Conservation (phyloP, 2,113 vertebrate species). For the Antigone vipio region DNA sequence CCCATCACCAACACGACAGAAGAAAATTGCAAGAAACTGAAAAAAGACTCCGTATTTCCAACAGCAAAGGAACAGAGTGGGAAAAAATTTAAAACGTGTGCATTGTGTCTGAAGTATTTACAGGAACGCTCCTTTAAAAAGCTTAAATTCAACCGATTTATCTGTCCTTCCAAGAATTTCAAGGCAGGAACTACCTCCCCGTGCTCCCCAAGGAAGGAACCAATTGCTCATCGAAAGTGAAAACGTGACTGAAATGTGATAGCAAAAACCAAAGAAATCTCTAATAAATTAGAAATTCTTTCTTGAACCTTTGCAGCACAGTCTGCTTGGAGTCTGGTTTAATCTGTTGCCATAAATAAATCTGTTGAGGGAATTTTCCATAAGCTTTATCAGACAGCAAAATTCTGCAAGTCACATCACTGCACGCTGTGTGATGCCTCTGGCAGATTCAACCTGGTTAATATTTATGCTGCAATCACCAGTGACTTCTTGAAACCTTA, state of each 20-base stretch:
- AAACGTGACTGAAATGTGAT: slow-evolving; percentile 64
- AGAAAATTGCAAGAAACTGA: neutral
- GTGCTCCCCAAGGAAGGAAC: slow-evolving; percentile 36
- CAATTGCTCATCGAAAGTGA: slow-evolving; percentile 45
- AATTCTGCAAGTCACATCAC: slow-evolving; percentile 68
- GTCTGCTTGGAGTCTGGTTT: slow-evolving; percentile 68
- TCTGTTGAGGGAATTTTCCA: slow-evolving; percentile 59
- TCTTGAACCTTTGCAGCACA: neutral
- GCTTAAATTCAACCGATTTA: slow-evolving; percentile 23
- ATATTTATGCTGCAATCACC: slow-evolving; percentile 58
- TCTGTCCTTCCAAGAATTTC: slow-evolving; percentile 41
- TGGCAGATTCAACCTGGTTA: slow-evolving; percentile 13
- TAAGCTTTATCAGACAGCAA: slow-evolving; percentile 47
- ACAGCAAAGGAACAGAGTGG: neutral
- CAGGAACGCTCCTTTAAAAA: slow-evolving; percentile 7
- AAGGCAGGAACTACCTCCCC: slow-evolving; percentile 14
- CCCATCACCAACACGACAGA: neutral
- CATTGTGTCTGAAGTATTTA: neutral
- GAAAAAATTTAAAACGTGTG: neutral
- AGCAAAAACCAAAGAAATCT: slow-evolving; percentile 41
- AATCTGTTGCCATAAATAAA: slow-evolving; percentile 69
- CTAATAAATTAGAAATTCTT: slow-evolving; percentile 66
- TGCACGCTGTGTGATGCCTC: neutral
- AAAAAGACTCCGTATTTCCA: neutral
- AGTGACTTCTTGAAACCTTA: slow-evolving; percentile 61